Evolutionary conservation across 2,888 invertebrate genomes (phyloP), one percentile per base, ranked within the genome.

Genomic region (Pristionchus arcanus): DNA sequence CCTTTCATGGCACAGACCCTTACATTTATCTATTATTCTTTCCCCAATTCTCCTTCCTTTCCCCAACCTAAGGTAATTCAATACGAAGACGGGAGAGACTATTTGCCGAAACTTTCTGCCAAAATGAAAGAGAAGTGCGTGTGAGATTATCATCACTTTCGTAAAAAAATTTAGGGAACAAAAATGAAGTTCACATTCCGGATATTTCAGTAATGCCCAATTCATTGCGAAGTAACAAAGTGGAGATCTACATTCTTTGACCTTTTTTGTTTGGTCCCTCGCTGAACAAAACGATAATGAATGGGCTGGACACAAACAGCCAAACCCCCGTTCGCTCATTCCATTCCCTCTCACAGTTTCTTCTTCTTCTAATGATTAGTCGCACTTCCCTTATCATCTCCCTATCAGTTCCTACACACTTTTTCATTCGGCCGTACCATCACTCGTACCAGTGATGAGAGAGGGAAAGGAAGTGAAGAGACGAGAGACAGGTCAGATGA

Each of bases 361-460:
- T 77, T 31, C 49, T 42, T 25, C n/a, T 42, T 42, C n/a, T 77
- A 13, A 34, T 42, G n/a, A 77, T 77, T 77, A 77, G n/a, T 77
- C 77, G 77, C 77, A 77, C 77, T 77, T 77, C 42, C 42, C 77
- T 77, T 77, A 77, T 77, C 77, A 77, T 77, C 71, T 77, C 42
- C 77, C 59, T 42, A 37, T 77, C 77, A 77, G 77, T 77, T 77
- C 77, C 42, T 77, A 77, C 77, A 77, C 77, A 77, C 77, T 77
- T 71, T 71, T 71, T 66, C 28, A 21, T 66, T 15, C 25, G 15
- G 31, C 34, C 77, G 77, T 77, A 77, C 77, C 77, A 77, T 42
- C 77, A 15, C 42, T 11, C 42, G 77, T 49, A 25, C 77, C 77
- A 77, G 42, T 25, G 42, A 49, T 15, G 77, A 42, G 42, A 77